Conservation (phyloP, 2,888 invertebrate genomes). For the Helleia helle region DNA sequence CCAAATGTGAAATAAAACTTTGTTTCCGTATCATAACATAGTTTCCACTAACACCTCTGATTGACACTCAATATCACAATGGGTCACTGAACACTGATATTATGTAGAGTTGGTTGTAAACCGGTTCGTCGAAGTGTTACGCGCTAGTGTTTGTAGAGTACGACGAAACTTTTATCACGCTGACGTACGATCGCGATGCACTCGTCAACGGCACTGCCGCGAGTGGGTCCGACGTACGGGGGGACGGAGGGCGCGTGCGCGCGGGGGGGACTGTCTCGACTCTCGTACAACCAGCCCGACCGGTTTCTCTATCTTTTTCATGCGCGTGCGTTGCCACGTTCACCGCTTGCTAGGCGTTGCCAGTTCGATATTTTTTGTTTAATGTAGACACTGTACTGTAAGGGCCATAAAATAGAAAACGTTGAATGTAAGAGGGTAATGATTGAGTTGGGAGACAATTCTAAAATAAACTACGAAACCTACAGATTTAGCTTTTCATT, state of each 20-base stretch:
- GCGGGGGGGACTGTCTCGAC: conserved; percentile 32
- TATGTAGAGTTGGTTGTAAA: conserved; percentile 42
- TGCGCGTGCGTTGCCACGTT: conserved; percentile 67
- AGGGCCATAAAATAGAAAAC: conserved; percentile 62
- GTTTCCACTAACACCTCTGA: conserved; percentile 31
- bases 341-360: conserved; percentile 47
- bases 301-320: conserved; percentile 49
- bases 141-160: conserved; percentile 38
- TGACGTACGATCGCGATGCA: conserved; percentile 43
- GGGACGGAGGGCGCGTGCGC: no score
- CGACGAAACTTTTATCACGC: conserved; percentile 21
- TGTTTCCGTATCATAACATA: conserved; percentile 30
- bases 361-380: conserved; percentile 59
- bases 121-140: conserved; percentile 60
- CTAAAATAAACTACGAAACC: conserved; percentile 9
- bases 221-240: no score
- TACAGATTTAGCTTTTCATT: no score
- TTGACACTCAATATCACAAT: conserved; percentile 29
- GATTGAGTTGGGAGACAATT: conserved; percentile 23
- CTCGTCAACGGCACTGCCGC: conserved; percentile 55
- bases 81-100: conserved; percentile 43
- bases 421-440: conserved; percentile 30
- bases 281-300: conserved; percentile 55
- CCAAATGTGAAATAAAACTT: conserved; percentile 34
- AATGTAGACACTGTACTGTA: conserved; percentile 63